phyloP scores from a whole-genome alignment of 2,113 vertebrate genomes.

The Lepisosteus oculatus region DNA sequence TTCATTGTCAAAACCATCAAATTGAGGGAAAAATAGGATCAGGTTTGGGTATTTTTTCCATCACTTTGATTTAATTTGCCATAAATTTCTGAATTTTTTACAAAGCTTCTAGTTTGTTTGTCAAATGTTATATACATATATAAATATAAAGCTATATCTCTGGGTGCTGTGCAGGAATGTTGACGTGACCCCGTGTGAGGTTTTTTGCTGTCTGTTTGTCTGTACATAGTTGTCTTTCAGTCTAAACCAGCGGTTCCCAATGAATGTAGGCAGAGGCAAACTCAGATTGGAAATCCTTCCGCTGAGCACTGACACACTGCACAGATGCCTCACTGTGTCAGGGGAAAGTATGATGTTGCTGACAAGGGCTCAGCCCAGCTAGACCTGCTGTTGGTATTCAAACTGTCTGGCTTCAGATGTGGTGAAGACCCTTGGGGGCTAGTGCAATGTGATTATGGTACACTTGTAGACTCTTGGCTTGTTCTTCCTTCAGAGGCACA shows the following conservation, averaged over 20 bases:
- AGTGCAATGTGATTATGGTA: too few relatives aligned
- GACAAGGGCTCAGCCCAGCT: too few relatives aligned
- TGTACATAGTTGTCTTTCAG: conserved; percentile 1
- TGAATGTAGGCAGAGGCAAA: not conserved
- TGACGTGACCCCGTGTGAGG: not conserved
- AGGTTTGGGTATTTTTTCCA: not conserved
- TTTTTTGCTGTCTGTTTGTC: not conserved
- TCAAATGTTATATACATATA: not conserved
- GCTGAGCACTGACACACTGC: too few relatives aligned
- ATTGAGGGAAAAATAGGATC: too few relatives aligned
- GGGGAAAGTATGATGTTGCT: too few relatives aligned
- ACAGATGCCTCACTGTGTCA: too few relatives aligned
- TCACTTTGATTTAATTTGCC: not conserved
- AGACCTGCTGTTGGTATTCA: too few relatives aligned
- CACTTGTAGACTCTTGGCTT: too few relatives aligned
- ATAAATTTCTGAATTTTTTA: not conserved
- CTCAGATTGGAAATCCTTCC: not conserved
- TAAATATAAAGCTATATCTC: conserved; percentile 3
- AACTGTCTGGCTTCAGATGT: too few relatives aligned
- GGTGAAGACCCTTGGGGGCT: too few relatives aligned
- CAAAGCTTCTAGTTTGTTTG: not conserved
- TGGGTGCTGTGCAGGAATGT: not conserved
- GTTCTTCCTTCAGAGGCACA: not conserved
- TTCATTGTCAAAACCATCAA: not conserved
- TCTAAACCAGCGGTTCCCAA: not conserved